Percentiles rank a stretch among this genome's conserved stretches.
Evolutionary conservation across 2,888 invertebrate species (phyloP).

Genomic region (Muscina levida): DNA sequence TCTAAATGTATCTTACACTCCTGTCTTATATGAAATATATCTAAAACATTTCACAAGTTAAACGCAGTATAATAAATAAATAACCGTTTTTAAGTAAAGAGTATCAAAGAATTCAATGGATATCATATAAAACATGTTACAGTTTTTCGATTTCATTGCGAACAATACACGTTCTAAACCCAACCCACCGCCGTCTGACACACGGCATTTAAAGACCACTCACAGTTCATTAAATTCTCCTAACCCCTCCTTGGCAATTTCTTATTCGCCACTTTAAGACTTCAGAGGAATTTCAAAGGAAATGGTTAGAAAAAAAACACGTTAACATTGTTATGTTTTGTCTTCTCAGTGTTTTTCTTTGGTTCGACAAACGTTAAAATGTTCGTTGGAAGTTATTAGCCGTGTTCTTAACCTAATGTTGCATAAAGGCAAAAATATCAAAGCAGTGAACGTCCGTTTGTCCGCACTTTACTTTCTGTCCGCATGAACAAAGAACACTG

Average conservation of each 20-base stretch:
- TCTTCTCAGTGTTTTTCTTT: neutral
- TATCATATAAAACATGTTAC: conserved; percentile 56
- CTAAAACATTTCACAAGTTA: no score
- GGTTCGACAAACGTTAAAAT: conserved; percentile 26
- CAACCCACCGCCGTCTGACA: neutral
- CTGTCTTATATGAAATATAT: no score
- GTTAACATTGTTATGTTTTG: conserved; percentile 37
- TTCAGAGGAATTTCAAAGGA: neutral
- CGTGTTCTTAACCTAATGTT: conserved; percentile 34
- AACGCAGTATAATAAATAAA: no score
- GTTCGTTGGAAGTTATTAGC: conserved; percentile 50
- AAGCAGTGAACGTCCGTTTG: neutral
- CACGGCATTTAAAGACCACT: conserved; percentile 20
- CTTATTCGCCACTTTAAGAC: neutral
- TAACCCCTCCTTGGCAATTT: conserved; percentile 24
- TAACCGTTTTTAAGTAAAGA: no score
- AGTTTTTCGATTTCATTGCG: conserved; percentile 56
- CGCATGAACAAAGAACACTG: no score
- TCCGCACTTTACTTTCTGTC: neutral
- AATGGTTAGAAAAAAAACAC: conserved; percentile 13
- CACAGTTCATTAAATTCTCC: conserved; percentile 29
- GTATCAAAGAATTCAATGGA: conserved; percentile 48
- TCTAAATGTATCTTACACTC: no score
- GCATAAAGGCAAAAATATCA: conserved; percentile 37
- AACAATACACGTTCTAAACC: no score